These are phyloP conservation scores for Arctia plantaginis DNA, from an alignment of 2,888 invertebrate genomes.

Conservation along the genomic window DNA sequence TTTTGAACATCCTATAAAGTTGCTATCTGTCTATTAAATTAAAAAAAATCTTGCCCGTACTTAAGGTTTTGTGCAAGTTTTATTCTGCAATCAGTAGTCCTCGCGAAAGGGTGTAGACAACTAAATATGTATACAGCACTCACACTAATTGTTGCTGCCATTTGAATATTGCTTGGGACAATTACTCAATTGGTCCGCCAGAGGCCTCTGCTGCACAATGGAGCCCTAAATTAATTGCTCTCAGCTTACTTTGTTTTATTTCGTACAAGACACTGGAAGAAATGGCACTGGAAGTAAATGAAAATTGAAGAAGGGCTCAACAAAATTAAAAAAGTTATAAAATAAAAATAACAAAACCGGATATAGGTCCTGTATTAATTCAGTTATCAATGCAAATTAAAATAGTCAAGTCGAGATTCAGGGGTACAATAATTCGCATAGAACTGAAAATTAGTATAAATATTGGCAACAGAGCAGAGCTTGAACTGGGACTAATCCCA, in stretches of 20 bases:
- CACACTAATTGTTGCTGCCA: conserved; percentile 85
- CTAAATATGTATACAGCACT: conserved; percentile 77
- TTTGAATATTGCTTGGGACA: conserved; percentile 86
- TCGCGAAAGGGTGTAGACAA: conserved; percentile 54
- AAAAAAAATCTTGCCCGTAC: neutral
- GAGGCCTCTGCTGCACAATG: conserved; percentile 64
- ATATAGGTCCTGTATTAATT: no score
- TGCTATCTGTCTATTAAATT: neutral
- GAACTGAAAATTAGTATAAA: neutral
- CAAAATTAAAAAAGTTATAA: neutral
- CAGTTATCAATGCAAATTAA: neutral
- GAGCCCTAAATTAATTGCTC: conserved; percentile 83
- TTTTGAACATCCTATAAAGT: neutral
- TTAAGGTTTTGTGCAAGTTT: conserved; percentile 3
- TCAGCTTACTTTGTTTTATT: conserved; percentile 79
- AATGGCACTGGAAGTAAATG: conserved; percentile 53
- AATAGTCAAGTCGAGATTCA: neutral
- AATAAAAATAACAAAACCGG: neutral
- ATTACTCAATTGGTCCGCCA: conserved; percentile 84
- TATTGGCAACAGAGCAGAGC: neutral
- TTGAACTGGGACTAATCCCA: no score
- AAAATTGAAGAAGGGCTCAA: neutral
- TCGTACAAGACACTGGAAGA: conserved; percentile 61
- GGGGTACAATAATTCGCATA: neutral
- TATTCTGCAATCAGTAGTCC: conserved; percentile 42